Conservation (phyloP, 1,140 invertebrate genomes). For the Spodoptera litura region DNA sequence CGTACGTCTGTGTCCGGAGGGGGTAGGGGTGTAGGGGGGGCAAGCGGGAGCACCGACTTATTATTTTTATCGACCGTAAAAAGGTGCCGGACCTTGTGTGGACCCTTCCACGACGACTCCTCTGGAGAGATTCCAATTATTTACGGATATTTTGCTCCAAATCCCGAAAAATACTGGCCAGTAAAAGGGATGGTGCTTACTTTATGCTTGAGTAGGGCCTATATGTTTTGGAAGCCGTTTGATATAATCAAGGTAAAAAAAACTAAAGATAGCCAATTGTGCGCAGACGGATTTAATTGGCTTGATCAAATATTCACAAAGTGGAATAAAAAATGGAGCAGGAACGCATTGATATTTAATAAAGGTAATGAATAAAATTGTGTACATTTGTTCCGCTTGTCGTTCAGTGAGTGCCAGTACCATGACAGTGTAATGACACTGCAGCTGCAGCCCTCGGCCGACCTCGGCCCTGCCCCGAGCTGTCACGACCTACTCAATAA, state of each 20-base stretch:
- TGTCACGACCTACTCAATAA: constrained; percentile 73
- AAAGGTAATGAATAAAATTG: constrained; percentile 60
- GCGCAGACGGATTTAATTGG: background rate
- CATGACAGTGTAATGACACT: constrained; percentile 64
- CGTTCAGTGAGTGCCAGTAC: constrained; percentile 48
- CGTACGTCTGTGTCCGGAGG: constrained; percentile 50
- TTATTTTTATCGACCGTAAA: constrained; percentile 78
- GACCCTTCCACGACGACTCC: constrained; percentile 64
- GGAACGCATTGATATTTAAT: constrained; percentile 48
- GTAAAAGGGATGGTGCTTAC: constrained; percentile 62
- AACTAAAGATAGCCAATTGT: background rate
- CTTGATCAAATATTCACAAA: background rate
- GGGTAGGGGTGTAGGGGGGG: constrained; percentile 47
- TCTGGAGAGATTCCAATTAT: constrained; percentile 72
- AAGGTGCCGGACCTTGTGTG: constrained; percentile 72
- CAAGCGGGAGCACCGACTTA: constrained; percentile 61
- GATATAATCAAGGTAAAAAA: constrained; percentile 7
- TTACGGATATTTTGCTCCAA: constrained; percentile 73
- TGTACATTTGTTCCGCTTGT: constrained; percentile 77
- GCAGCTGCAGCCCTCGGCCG: constrained; percentile 69
- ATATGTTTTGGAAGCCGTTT: constrained; percentile 49
- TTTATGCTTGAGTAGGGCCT: constrained; percentile 57
- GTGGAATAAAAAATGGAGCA: constrained; percentile 24
- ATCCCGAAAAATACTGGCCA: constrained; percentile 72
- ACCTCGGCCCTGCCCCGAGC: constrained; percentile 35